Percentiles rank a stretch among this genome's conserved stretches.
Conservation (phyloP, 1,140 invertebrate genomes). For the Phymorhynchus buccinoides region DNA sequence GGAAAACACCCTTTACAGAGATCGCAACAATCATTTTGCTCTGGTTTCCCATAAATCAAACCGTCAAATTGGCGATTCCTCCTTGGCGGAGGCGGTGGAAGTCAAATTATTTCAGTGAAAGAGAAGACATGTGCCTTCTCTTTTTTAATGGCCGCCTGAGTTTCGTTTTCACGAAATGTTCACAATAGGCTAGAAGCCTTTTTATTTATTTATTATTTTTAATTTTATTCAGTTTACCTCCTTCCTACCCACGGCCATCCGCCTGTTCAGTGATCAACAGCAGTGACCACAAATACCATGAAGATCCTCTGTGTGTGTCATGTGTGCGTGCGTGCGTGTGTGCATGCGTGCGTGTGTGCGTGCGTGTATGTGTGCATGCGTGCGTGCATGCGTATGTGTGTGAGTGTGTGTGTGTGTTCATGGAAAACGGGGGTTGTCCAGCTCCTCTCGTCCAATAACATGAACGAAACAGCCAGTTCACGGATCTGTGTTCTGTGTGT, state of each 20-base stretch:
- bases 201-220: background rate
- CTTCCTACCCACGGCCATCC: background rate
- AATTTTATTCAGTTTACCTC: background rate
- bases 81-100: too few species aligned
- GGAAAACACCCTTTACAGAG: too few species aligned
- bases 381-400: background rate
- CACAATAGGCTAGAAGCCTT: background rate
- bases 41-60: too few species aligned
- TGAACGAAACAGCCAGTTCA: background rate
- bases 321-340: background rate
- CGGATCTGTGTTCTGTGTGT: too few species aligned
- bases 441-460: background rate
- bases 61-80: too few species aligned
- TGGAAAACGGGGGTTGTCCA: background rate
- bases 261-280: background rate
- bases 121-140: too few species aligned
- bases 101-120: too few species aligned
- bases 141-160: too few species aligned
- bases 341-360: conserved; percentile 1
- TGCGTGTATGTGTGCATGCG: conserved; percentile 2
- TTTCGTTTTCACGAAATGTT: background rate
- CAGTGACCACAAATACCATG: background rate
- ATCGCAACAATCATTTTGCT: too few species aligned
- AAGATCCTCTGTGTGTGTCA: background rate
- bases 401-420: background rate